Conservation (phyloP, 2,888 invertebrate genomes). For the Tholera decimalis region DNA sequence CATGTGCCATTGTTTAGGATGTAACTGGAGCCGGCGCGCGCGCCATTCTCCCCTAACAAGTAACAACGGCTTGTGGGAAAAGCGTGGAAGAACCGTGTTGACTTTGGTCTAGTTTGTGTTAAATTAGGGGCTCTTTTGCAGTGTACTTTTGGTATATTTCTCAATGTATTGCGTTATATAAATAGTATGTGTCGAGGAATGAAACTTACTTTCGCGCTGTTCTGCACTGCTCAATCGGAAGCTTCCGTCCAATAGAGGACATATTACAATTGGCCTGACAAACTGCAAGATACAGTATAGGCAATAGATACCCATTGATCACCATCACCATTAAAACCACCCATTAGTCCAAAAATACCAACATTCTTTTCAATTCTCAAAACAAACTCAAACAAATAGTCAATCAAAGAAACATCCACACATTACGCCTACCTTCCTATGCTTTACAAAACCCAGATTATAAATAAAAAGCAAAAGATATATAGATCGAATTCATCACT, state of each 20-base stretch:
- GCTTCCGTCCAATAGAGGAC: background rate
- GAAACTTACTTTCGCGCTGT: background rate
- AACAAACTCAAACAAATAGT: conserved; percentile 42
- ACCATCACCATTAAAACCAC: conserved; percentile 36
- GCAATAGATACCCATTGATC: conserved; percentile 19
- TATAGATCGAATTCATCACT: conserved; percentile 53
- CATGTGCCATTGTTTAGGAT: conserved; percentile 70
- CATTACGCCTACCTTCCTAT: conserved; percentile 32
- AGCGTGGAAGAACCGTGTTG: conserved; percentile 63
- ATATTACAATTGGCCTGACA: background rate
- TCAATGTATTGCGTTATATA: conserved; percentile 5
- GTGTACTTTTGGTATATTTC: background rate
- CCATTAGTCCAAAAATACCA: conserved; percentile 41
- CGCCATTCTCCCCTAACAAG: conserved; percentile 53
- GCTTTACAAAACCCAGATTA: conserved; percentile 49
- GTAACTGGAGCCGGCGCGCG: conserved; percentile 70
- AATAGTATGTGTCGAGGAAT: no score
- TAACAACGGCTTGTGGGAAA: conserved; percentile 54
- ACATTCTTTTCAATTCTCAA: conserved; percentile 12
- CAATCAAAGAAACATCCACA: conserved; percentile 46
- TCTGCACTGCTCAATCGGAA: background rate
- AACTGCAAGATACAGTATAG: background rate
- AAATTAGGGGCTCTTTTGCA: conserved; percentile 33
- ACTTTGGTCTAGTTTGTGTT: conserved; percentile 52
- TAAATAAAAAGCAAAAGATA: conserved; percentile 62